Base-by-base conservation (phyloP, 1,140 invertebrate genomes). In the Uloborus diversus region DNA sequence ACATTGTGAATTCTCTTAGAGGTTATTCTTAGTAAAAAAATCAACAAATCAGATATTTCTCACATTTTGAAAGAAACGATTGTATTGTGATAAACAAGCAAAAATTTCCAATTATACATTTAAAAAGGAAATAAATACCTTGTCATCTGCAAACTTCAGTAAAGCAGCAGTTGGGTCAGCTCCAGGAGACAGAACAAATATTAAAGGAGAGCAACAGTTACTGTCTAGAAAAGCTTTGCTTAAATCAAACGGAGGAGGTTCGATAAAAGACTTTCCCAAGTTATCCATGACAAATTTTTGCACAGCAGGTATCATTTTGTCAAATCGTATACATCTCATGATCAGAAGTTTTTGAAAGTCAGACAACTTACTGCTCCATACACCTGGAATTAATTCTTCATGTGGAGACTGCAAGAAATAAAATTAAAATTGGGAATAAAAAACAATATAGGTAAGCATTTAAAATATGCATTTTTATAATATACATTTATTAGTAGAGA, bases 291-390 rank as follows among this genome's bases (percentile, higher is more conserved):
- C 89, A 86, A 89, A 90, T 20, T 88, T 86, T 85, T 94, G 92
- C 3, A 97, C 89, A 0, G 92, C 93, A 11, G 95, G 93, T 27
- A 96, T 90, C 69, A 97, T 90, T 90, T 97, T 84, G 82, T 90
- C 89, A 3, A 89, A 87, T 23, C 89, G 84, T 11, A 90, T 83
- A 82, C 88, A 88, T 42, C 89, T 84, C 13, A 90, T 84, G n/a
- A 90, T 83, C 42, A 88, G 84, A 81, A 90, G 84, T 66, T 84
- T 85, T 83, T 89, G 87, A 85, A 90, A 89, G 25, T 70, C 71
- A 4, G 82, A 81, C 2, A 89, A 83, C 56, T 83, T 85, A 1
- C 86, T 84, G 32, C 86, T 73, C 83, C 85, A 87, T 51, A 85
- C 84, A 23, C 59, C 71, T 1, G 88, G 88, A 32, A 87, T 84